A percentile compares a stretch with the other conserved stretches of the same genome.
Conservation (phyloP, 2,888 invertebrate genomes). For the Anarsia innoxiella region DNA sequence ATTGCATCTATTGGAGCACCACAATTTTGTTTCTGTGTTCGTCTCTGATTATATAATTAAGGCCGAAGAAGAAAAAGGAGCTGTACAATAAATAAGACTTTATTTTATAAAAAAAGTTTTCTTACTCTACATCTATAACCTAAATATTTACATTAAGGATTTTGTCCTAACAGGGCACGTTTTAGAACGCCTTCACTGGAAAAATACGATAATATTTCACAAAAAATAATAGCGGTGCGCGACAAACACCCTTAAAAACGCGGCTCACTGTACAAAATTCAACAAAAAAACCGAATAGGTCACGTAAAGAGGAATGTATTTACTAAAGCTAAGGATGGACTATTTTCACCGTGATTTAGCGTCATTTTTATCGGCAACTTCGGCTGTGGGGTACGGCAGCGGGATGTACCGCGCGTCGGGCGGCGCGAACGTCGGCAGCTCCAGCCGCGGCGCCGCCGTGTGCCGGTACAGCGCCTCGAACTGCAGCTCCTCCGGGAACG, state of each 20-base stretch:
- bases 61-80: slow-evolving; percentile 21
- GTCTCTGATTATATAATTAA: slow-evolving; percentile 6
- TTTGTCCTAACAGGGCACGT: too few species aligned
- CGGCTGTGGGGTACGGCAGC: slow-evolving; percentile 36
- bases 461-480: slow-evolving; percentile 67
- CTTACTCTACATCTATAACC: slow-evolving; percentile 47
- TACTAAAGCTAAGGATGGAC: too few species aligned
- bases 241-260: neutral
- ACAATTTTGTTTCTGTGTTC: slow-evolving; percentile 15
- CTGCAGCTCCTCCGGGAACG: slow-evolving; percentile 67
- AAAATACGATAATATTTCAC: too few species aligned
- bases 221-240: slow-evolving; percentile 2
- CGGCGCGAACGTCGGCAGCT: slow-evolving; percentile 76
- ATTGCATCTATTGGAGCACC: too few species aligned
- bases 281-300: too few species aligned
- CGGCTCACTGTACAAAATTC: too few species aligned
- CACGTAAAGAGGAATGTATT: too few species aligned
- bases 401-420: slow-evolving; percentile 54
- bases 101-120: slow-evolving; percentile 50
- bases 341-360: slow-evolving; percentile 7
- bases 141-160: slow-evolving; percentile 54
- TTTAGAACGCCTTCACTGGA: too few species aligned
- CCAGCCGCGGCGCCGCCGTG: slow-evolving; percentile 57
- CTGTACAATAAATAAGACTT: slow-evolving; percentile 65
- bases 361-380: slow-evolving; percentile 18